Evolutionary conservation across 2,888 invertebrate genomes (phyloP).

Genomic region (Platerodrilus igneus): DNA sequence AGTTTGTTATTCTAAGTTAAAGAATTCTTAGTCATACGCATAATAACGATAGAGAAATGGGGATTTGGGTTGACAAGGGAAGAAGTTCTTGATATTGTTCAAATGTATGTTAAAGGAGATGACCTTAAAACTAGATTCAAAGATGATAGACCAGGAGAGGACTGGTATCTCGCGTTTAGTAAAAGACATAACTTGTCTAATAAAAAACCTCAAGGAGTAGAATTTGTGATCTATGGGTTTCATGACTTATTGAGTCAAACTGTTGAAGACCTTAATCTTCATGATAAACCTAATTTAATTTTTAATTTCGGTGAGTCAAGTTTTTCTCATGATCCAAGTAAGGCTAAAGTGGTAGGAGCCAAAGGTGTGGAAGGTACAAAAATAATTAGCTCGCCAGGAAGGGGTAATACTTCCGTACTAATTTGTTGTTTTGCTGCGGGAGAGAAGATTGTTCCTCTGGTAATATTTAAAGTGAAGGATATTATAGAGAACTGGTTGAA

Average conservation of each 20-base stretch:
- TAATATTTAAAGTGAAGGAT: conserved; percentile 31
- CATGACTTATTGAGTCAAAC: conserved; percentile 4
- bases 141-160: conserved; percentile 4
- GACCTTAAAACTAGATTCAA: conserved; percentile 8
- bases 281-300: conserved; percentile 6
- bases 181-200: conserved; percentile 7
- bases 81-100: conserved; percentile 7
- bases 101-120: conserved; percentile 25
- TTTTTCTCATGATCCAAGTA: conserved; percentile 10
- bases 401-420: conserved; percentile 7
- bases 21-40: conserved; percentile 1
- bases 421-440: conserved; percentile 16
- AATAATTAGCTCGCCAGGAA: conserved; percentile 9
- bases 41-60: conserved; percentile 7
- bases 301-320: conserved; percentile 6
- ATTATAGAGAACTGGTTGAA: conserved; percentile 34
- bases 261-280: background rate
- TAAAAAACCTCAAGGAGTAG: conserved; percentile 5
- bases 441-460: conserved; percentile 17
- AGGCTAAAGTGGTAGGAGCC: conserved; percentile 13
- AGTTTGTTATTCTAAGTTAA: too few relatives aligned
- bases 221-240: conserved; percentile 5
- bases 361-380: conserved; percentile 3
- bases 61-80: conserved; percentile 6
- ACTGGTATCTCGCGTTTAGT: conserved; percentile 6